Percentiles rank a stretch among this genome's conserved stretches.
Evolutionary conservation across 2,797 vertebrate genomes (phyloP).

Genomic region (Perodicticus potto): DNA sequence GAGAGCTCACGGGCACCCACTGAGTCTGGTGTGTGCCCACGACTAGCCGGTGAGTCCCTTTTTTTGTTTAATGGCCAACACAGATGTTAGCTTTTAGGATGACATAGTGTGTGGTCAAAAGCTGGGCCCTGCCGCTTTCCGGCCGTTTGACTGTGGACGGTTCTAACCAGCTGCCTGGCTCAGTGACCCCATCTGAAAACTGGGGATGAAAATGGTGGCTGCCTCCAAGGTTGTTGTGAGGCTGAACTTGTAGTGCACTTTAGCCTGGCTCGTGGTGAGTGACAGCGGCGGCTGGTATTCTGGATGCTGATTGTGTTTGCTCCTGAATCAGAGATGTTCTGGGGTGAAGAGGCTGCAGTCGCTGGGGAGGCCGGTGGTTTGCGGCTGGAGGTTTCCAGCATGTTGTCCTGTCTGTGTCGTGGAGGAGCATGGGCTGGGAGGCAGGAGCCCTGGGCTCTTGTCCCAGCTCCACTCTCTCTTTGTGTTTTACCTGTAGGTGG

Average conservation of each 20-base stretch:
- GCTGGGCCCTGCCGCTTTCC: background rate
- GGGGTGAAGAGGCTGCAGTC: background rate
- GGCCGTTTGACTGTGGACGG: background rate
- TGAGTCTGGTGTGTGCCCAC: background rate
- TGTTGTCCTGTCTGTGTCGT: background rate
- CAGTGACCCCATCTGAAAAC: background rate
- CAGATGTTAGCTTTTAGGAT: background rate
- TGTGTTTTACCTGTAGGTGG: background rate
- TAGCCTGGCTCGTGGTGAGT: background rate
- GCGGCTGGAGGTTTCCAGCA: background rate
- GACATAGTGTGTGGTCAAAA: background rate
- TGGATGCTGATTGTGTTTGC: background rate
- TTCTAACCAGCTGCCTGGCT: background rate
- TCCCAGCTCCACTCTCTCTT: background rate
- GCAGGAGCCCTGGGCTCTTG: background rate
- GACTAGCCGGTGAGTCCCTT: slow-evolving; percentile 67
- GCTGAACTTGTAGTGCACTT: no score
- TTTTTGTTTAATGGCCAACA: background rate
- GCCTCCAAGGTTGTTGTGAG: background rate
- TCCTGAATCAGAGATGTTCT: background rate
- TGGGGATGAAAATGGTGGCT: background rate
- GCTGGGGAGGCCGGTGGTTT: background rate
- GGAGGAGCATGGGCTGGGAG: background rate
- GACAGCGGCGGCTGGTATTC: background rate
- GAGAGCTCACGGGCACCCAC: background rate